Evolutionary conservation across 2,113 vertebrate species (phyloP), one percentile per base, ranked within the genome.

Genomic region (Lophotis ruficrista): DNA sequence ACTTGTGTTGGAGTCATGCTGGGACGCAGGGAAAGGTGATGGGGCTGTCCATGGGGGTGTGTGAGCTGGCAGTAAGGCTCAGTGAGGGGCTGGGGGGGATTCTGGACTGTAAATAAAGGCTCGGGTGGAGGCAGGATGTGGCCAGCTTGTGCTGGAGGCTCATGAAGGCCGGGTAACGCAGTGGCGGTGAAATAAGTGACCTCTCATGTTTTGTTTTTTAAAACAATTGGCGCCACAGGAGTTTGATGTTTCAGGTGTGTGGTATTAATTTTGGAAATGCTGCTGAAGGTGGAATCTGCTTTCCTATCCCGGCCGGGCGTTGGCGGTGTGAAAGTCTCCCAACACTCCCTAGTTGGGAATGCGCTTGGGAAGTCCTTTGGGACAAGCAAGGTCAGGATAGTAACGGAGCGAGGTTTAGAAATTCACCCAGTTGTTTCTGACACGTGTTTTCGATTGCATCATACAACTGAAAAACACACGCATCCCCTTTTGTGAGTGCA

Each of bases 261-360:
- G 28, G 22, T 37, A 12, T 71, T 68, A 15, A 10, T 62, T 71
- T 56, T 76, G 75, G 66, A 58, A 76, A 7, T 24, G 8, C 61
- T 45, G 38, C 38, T 60, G 43, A 22, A 87, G 25, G 51, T 62
- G n/a, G 53, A 68, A 51, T 69, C 23, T 6, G 0, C 66, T 88
- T 66, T 79, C 7, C 41, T 60, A 1, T 68, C 18, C n/a, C 12
- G 9, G 38, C 35, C 56, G 53, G 27, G 12, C 4, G 1, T 12
- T 60, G 38, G 15, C 69, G 62, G 4, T 62, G 31, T 66, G 23
- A 60, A 48, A 79, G 15, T 53, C 21, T 53, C 14, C 21, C 47
- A 66, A 0, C 47, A 10, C 8, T 27, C 14, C 43, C 16, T 57
- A 8, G 1, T 1, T 65, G 68, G 54, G 65, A 71, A 51, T 4